Evolutionary conservation across 1,140 invertebrate species (phyloP).

Genomic region (Meloidogyne exigua): DNA sequence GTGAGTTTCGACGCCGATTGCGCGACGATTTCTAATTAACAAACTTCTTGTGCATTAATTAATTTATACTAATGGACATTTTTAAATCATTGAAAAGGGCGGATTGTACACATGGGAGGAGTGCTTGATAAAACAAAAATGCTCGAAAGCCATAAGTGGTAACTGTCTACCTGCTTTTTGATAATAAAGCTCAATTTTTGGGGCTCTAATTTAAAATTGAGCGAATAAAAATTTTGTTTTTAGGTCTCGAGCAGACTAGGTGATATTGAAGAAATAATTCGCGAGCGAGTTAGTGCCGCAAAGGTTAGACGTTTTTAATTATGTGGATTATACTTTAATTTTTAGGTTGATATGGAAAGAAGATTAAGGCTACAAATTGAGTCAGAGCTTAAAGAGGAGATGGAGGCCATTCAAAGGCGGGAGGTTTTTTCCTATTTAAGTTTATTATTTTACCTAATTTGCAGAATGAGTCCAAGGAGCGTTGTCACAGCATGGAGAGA

Average conservation of each 20-base stretch:
- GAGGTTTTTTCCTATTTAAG: constrained; percentile 34
- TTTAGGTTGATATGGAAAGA: constrained; percentile 40
- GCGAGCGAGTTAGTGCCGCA: constrained; percentile 43
- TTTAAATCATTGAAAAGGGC: constrained; percentile 19
- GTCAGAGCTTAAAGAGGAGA: constrained; percentile 42
- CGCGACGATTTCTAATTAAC: not conserved
- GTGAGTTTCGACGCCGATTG: constrained; percentile 29
- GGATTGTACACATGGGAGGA: constrained; percentile 24
- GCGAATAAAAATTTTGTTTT: constrained; percentile 35
- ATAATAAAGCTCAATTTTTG: not conserved
- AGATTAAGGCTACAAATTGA: constrained; percentile 49
- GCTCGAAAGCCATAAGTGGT: constrained; percentile 21
- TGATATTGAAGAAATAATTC: constrained; percentile 44
- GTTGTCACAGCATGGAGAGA: constrained; percentile 41
- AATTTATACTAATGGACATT: constrained; percentile 1
- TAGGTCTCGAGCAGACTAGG: constrained; percentile 37
- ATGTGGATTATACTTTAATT: not conserved
- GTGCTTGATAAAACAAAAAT: constrained; percentile 16
- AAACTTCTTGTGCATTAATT: constrained; percentile 8
- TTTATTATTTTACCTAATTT: not conserved
- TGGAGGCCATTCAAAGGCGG: constrained; percentile 43
- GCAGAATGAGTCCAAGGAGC: constrained; percentile 44
- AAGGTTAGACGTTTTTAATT: constrained; percentile 2
- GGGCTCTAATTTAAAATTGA: not conserved
- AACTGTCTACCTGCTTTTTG: not conserved